Evolutionary conservation across 2,797 vertebrate genomes (phyloP).

Genomic region (Microhierax caerulescens): DNA sequence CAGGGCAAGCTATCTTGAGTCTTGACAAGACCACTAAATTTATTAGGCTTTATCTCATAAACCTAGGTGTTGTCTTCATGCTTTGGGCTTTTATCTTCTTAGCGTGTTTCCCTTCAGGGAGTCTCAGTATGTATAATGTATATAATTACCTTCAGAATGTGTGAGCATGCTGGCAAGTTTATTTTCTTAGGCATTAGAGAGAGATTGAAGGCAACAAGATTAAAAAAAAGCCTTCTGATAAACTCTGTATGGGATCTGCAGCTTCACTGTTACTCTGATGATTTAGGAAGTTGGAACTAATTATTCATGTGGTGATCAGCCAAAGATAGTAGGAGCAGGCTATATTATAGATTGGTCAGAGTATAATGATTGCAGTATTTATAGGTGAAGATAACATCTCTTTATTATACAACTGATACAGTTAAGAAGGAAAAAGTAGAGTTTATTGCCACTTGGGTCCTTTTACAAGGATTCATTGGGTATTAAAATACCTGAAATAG

Average conservation of each 20-base stretch:
- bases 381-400: neutral
- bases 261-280: neutral
- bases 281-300: neutral
- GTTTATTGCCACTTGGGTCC: neutral
- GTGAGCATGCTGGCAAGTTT: neutral
- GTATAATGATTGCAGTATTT: neutral
- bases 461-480: neutral
- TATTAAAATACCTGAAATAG: neutral
- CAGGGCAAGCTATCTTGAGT: neutral
- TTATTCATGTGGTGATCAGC: neutral
- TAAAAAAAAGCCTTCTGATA: neutral
- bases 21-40: slow-evolving; percentile 5
- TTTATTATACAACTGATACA: neutral
- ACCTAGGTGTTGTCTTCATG: neutral
- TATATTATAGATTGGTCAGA: neutral
- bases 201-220: neutral
- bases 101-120: neutral
- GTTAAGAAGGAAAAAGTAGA: neutral
- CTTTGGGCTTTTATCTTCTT: neutral
- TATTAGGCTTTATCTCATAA: slow-evolving; percentile 20
- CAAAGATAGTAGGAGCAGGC: neutral
- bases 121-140: neutral
- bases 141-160: neutral
- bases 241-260: neutral
- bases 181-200: neutral